Conservation (phyloP, 2,113 vertebrate genomes). For the Melanostigma gelatinosum region DNA sequence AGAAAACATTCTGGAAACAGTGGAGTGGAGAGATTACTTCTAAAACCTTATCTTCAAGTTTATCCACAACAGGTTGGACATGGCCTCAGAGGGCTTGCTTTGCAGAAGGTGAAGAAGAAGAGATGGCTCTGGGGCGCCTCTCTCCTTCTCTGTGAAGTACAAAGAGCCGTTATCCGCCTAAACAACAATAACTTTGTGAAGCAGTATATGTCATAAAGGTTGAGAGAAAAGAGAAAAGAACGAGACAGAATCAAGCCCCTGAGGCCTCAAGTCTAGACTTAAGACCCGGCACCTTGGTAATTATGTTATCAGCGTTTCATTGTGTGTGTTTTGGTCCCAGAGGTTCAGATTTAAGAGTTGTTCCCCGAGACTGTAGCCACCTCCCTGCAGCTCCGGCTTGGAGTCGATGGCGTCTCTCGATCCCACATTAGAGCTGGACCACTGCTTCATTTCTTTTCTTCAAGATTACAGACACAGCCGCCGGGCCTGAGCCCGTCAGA, state of each 20-base stretch:
- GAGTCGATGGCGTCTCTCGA: conserved; percentile 18
- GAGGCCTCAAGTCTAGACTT: conserved; percentile 50
- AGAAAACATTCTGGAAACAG: not conserved
- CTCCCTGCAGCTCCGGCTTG: conserved; percentile 5
- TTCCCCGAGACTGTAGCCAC: not conserved
- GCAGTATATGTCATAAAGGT: conserved; percentile 46
- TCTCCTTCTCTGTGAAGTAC: conserved; percentile 35
- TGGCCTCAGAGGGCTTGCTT: conserved; percentile 21
- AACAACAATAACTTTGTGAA: conserved; percentile 51
- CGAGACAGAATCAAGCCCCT: conserved; percentile 25
- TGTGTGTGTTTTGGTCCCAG: conserved; percentile 26
- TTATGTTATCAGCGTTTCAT: conserved; percentile 39
- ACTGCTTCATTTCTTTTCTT: conserved; percentile 35
- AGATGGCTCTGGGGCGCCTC: conserved; percentile 30
- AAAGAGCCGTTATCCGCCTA: conserved; percentile 47
- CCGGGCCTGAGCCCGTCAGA: conserved; percentile 23
- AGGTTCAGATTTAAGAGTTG: conserved; percentile 12
- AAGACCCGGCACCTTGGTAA: conserved; percentile 22
- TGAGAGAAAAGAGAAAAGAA: conserved; percentile 33
- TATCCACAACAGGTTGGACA: conserved; percentile 31
- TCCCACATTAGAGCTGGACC: conserved; percentile 39
- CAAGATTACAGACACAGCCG: conserved; percentile 33
- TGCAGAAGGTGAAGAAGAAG: conserved; percentile 36
- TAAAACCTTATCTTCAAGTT: conserved; percentile 2
- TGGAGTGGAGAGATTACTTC: not conserved